A percentile compares a stretch with the other conserved stretches of the same genome.
These are phyloP conservation scores for Junonia oenone DNA, from an alignment of 2,888 invertebrate species.

Conservation along the genomic window DNA sequence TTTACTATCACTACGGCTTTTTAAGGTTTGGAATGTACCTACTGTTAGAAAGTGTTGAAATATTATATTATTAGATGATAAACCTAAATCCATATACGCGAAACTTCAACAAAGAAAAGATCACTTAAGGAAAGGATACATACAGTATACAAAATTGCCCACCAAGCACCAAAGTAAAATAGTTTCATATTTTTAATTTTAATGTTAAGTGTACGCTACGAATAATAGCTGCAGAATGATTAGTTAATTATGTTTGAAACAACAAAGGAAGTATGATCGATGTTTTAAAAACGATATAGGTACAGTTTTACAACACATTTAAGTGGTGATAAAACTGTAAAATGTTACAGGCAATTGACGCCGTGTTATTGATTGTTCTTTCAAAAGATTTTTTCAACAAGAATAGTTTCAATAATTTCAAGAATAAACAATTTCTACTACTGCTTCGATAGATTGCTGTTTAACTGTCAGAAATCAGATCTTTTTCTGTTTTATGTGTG, in stretches of 20 bases:
- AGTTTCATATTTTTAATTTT: background rate
- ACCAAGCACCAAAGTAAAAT: background rate
- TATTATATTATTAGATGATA: too few species aligned
- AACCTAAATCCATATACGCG: too few species aligned
- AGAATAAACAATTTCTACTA: too few species aligned
- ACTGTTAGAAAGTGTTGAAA: too few species aligned
- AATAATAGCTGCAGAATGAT: background rate
- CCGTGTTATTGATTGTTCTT: too few species aligned
- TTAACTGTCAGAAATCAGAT: too few species aligned
- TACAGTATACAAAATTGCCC: background rate
- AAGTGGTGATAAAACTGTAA: background rate
- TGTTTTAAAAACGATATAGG: background rate
- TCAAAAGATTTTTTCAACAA: too few species aligned
- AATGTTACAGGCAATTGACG: background rate
- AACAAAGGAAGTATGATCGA: background rate
- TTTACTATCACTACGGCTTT: too few species aligned
- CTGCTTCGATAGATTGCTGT: too few species aligned
- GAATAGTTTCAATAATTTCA: too few species aligned
- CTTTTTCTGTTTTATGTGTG: too few species aligned
- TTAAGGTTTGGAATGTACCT: too few species aligned
- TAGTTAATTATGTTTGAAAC: background rate
- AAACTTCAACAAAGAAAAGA: background rate
- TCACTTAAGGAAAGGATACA: background rate
- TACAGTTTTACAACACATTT: background rate
- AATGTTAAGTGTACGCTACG: background rate